phyloP scores from a whole-genome alignment of 1,140 invertebrate species.

The Tyrophagus putrescentiae region DNA sequence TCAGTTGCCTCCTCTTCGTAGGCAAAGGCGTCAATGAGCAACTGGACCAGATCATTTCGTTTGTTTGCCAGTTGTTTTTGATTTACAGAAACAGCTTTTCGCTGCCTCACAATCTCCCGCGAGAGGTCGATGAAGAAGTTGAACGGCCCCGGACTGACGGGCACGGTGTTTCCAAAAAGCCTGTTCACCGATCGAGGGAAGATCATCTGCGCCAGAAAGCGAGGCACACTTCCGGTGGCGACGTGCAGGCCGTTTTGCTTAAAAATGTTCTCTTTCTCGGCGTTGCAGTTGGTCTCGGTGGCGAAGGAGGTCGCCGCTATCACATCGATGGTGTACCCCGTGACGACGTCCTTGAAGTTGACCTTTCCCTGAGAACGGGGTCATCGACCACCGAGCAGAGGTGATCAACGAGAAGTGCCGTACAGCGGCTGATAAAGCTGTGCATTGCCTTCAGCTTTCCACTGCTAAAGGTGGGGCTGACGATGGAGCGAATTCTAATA shows the following conservation, averaged over 20 bases:
- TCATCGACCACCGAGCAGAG: not conserved
- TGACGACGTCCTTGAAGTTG: not conserved
- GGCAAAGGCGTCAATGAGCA: not conserved
- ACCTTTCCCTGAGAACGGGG: not conserved
- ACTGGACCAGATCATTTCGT: not conserved
- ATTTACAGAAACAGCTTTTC: not conserved
- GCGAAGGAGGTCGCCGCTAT: not conserved
- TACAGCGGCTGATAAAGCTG: conserved; percentile 25
- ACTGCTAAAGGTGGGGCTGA: conserved; percentile 44
- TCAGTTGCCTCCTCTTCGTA: not conserved
- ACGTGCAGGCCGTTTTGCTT: not conserved
- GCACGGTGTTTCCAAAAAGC: not conserved
- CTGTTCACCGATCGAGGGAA: too few species aligned
- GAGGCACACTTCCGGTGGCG: not conserved
- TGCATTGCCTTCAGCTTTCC: conserved; percentile 42
- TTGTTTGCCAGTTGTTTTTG: not conserved
- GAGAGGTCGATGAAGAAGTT: not conserved
- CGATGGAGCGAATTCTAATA: conserved; percentile 39
- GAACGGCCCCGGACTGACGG: not conserved
- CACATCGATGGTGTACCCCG: too few species aligned
- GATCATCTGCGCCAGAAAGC: not conserved
- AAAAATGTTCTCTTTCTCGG: not conserved
- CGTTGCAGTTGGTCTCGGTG: not conserved
- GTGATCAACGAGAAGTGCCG: not conserved
- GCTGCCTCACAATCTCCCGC: not conserved